phyloP scores from a whole-genome alignment of 1,140 invertebrate species.

The Schlechtendalia chinensis region DNA sequence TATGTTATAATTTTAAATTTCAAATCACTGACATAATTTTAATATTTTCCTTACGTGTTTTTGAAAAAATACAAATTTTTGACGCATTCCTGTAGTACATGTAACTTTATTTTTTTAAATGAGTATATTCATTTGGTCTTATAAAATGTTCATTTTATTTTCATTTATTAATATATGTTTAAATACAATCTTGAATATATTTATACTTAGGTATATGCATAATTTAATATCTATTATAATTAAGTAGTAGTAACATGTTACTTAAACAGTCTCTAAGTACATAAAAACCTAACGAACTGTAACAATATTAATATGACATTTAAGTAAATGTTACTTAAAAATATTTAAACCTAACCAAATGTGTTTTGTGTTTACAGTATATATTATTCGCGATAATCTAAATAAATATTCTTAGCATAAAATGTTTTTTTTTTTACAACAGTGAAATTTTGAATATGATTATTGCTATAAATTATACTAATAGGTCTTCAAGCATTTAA shows the following conservation, averaged over 20 bases:
- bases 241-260: background rate
- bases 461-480: background rate
- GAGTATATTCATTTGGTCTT: too few species aligned
- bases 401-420: background rate
- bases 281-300: constrained; percentile 12
- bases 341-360: background rate
- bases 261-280: background rate
- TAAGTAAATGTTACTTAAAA: constrained; percentile 26
- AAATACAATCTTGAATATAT: background rate
- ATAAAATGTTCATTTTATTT: background rate
- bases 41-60: too few species aligned
- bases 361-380: background rate
- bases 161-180: background rate
- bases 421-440: background rate
- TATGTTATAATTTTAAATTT: too few species aligned
- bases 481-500: background rate
- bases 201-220: background rate
- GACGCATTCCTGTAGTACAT: too few species aligned
- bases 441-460: background rate
- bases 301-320: background rate
- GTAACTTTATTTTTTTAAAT: too few species aligned
- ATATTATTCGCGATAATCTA: background rate
- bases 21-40: too few species aligned
- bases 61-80: too few species aligned
- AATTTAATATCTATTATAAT: background rate